These are phyloP conservation scores for Caenorhabditis plicata DNA, from an alignment of 2,888 invertebrate species.

Conservation along the genomic window DNA sequence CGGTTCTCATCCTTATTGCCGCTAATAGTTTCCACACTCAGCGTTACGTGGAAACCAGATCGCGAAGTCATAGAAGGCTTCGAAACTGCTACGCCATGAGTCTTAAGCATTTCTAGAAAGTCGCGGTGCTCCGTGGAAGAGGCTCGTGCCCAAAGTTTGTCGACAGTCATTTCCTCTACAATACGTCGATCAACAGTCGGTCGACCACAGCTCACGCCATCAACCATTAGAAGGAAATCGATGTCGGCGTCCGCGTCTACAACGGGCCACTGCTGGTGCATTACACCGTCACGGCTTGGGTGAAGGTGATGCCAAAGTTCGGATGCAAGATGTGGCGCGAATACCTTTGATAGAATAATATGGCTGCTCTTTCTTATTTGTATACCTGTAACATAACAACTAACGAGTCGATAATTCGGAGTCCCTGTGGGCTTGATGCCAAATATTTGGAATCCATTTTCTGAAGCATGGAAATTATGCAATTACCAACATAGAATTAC, in stretches of 20 bases:
- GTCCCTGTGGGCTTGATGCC: conserved; percentile 50
- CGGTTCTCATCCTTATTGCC: conserved; percentile 30
- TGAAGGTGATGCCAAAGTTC: conserved; percentile 29
- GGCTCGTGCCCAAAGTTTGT: conserved; percentile 29
- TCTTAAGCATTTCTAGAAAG: conserved; percentile 21
- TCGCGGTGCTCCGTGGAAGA: conserved; percentile 15
- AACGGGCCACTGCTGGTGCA: no score
- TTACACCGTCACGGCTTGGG: no score
- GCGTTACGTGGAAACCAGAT: conserved; percentile 42
- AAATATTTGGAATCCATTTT: conserved; percentile 49
- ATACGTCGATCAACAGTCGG: conserved; percentile 32
- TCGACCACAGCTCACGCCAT: conserved; percentile 49
- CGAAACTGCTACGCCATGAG: conserved; percentile 18
- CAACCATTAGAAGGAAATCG: conserved; percentile 52
- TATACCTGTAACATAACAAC: conserved; percentile 61
- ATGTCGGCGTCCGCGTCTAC: conserved; percentile 53
- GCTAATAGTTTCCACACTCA: conserved; percentile 23
- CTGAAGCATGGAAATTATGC: conserved; percentile 25
- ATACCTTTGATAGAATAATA: conserved; percentile 15
- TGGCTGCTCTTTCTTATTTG: background rate
- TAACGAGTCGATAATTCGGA: conserved; percentile 53
- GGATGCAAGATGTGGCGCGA: conserved; percentile 19
- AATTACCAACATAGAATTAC: conserved; percentile 18
- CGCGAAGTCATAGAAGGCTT: conserved; percentile 10
- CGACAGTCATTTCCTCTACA: conserved; percentile 33